Evolutionary conservation across 2,797 vertebrate species (phyloP).

Genomic region (Geotrypetes seraphini): DNA sequence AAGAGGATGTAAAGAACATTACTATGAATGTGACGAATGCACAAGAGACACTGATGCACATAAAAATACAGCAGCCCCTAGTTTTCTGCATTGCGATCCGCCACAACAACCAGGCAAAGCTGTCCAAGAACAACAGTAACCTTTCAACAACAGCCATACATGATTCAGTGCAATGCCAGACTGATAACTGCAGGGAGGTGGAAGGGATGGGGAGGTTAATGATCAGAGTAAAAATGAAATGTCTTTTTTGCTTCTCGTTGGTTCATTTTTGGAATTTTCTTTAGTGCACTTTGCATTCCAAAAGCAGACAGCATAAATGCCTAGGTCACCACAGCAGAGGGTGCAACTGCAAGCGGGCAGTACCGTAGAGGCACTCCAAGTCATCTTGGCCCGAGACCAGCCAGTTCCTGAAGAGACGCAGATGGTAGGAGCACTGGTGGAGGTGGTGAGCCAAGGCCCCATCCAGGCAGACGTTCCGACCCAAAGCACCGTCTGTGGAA

Average conservation of each 20-base stretch:
- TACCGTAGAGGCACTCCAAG: conserved; percentile 93
- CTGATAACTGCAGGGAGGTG: conserved; percentile 1
- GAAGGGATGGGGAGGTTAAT: conserved; percentile 1
- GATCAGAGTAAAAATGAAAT: conserved; percentile 1
- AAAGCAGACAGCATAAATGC: conserved; percentile 35
- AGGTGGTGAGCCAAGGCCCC: conserved; percentile 88
- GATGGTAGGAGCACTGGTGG: conserved; percentile 96
- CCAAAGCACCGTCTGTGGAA: conserved; percentile 76
- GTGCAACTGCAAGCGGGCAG: conserved; percentile 61
- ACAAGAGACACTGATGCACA: background rate
- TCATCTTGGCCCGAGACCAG: conserved; percentile 92
- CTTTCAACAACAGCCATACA: conserved; percentile 10
- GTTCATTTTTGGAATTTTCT: background rate
- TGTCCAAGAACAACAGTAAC: conserved; percentile 1
- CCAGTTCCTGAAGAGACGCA: conserved; percentile 97
- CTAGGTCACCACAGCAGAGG: conserved; percentile 25
- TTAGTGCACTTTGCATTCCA: conserved; percentile 40
- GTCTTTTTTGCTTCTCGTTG: background rate
- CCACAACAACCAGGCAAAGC: conserved; percentile 8
- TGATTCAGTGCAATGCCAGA: conserved; percentile 22
- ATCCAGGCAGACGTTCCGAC: conserved; percentile 77
- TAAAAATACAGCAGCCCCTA: no score
- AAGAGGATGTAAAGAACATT: conserved; percentile 3
- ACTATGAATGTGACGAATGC: background rate
- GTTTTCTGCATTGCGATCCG: no score